These are phyloP conservation scores for Thalpophila matura DNA, from an alignment of 2,888 invertebrate genomes.

Conservation along the genomic window DNA sequence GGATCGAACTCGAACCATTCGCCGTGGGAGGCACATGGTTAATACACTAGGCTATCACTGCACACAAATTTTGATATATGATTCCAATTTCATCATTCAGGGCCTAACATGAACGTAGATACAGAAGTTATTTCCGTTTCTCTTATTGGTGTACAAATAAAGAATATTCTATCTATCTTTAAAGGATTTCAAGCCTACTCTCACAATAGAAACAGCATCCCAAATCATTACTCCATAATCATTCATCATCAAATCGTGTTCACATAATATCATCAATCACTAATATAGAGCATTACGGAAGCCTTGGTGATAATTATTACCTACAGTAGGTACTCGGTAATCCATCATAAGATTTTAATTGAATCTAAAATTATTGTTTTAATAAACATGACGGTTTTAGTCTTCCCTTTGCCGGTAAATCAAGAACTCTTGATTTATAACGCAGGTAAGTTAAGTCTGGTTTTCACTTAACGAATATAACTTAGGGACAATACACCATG, in stretches of 20 bases:
- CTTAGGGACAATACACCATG: not conserved
- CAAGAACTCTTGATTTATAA: constrained; percentile 46
- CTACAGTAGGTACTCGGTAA: constrained; percentile 63
- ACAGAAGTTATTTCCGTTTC: too few relatives aligned
- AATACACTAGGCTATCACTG: too few relatives aligned
- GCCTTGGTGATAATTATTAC: constrained; percentile 65
- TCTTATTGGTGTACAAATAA: too few relatives aligned
- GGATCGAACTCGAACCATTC: too few relatives aligned
- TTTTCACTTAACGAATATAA: constrained; percentile 11
- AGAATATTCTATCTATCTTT: too few relatives aligned
- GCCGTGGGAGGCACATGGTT: too few relatives aligned
- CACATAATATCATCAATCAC: constrained; percentile 77
- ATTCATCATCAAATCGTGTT: constrained; percentile 75
- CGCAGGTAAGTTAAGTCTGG: constrained; percentile 7
- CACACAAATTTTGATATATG: too few relatives aligned
- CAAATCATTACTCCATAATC: constrained; percentile 61
- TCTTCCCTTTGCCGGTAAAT: constrained; percentile 26
- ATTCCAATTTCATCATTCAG: too few relatives aligned
- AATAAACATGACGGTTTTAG: constrained; percentile 36
- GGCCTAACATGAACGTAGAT: too few relatives aligned
- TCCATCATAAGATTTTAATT: constrained; percentile 78
- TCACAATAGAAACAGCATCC: constrained; percentile 37
- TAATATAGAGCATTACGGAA: constrained; percentile 83
- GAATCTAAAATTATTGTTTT: constrained; percentile 71
- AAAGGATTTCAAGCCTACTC: constrained; percentile 12